Evolutionary conservation across 2,888 invertebrate genomes (phyloP).

Genomic region (Didymodactylos carnosus): DNA sequence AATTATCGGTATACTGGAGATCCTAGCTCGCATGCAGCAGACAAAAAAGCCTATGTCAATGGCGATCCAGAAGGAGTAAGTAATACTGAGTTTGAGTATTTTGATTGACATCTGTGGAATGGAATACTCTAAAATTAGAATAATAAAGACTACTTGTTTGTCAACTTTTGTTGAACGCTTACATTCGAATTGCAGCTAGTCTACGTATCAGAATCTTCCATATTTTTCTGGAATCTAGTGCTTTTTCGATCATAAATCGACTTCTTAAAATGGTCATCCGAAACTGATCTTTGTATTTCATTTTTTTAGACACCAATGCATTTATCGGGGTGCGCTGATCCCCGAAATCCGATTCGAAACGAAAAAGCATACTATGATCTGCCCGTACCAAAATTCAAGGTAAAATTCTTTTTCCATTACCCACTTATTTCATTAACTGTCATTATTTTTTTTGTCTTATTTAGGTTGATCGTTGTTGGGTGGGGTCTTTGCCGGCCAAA

Average conservation of each 20-base stretch:
- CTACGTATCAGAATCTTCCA: no score
- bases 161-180: no score
- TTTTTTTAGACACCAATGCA: neutral
- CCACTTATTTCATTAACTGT: no score
- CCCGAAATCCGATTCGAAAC: neutral
- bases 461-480: conserved; percentile 9
- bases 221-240: no score
- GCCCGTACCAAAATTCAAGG: conserved; percentile 1
- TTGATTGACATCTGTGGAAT: neutral
- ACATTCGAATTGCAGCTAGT: no score
- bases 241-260: no score
- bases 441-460: no score
- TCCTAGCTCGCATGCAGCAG: neutral
- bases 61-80: neutral
- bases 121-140: no score
- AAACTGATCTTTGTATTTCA: no score
- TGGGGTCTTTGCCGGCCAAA: conserved; percentile 28
- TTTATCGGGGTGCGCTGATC: neutral
- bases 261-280: no score
- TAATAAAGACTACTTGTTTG: no score
- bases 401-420: no score
- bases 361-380: neutral
- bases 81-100: neutral
- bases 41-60: neutral
- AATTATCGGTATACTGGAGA: neutral